Evolutionary conservation across 2,113 vertebrate species (phyloP), one percentile per base, ranked within the genome.

Genomic region (Daboia siamensis): DNA sequence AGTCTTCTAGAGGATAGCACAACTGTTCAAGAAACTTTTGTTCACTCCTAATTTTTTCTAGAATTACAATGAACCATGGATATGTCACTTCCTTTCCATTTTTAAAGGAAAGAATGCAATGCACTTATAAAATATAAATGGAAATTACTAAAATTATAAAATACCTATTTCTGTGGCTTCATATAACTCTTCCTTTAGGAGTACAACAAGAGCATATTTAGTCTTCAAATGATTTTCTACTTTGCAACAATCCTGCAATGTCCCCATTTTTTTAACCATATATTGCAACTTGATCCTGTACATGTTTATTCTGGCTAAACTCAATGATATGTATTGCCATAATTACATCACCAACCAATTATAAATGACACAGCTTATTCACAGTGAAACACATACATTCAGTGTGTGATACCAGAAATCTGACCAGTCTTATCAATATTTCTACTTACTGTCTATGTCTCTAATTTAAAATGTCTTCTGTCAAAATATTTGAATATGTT

Each of bases 381-480:
- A 85, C 86, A 33, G 26, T 23, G 57, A 54, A 92, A 89, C 29
- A 61, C 9, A 57, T 12, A 26, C 44, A 26, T 4, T 86, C 74
- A 86, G 0, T 86, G 51, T 91, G 6, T 51, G 0, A 0, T 6
- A 88, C 6, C 91, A 94, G 94, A 93, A 59, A 26, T 52, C 74
- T 92, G 51, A 61, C 39, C 3, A 89, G 29, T 21, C 20, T 10
- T 39, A 90, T 5, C 85, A 93, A 46, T 74, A 74, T 56, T 46
- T 46, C 26, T 21, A 95, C 94, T 95, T 96, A 96, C 95, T 93
- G 88, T 94, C 61, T 92, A 88, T 12, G 74, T 20, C 90, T 95
- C 92, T 12, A 93, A 94, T 90, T 85, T 94, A 93, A 96, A 91
- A 74, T 44, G 95, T 89, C 94, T 55, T 17, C 64, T 90, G 91